A percentile compares a stretch with the other conserved stretches of the same genome.
Evolutionary conservation across 2,888 invertebrate species (phyloP).

Genomic region (Panopea generosa): DNA sequence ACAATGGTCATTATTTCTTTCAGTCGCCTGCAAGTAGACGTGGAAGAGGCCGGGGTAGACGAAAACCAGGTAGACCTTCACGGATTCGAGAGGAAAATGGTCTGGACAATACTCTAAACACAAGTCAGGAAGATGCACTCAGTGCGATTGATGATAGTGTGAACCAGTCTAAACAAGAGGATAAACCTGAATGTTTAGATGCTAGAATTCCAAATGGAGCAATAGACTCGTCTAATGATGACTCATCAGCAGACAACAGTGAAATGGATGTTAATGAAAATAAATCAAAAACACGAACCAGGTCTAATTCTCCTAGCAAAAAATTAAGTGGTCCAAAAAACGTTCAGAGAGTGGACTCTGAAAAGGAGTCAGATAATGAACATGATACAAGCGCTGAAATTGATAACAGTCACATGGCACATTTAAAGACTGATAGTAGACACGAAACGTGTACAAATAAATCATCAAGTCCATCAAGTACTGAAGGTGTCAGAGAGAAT

Average conservation of each 20-base stretch:
- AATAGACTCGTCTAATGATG: conserved; percentile 42
- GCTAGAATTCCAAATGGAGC: conserved; percentile 36
- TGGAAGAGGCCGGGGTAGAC: conserved; percentile 35
- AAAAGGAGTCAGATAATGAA: conserved; percentile 43
- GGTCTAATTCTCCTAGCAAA: conserved; percentile 23
- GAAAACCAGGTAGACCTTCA: conserved; percentile 61
- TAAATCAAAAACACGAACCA: conserved; percentile 18
- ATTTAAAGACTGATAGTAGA: conserved; percentile 44
- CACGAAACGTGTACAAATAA: conserved; percentile 49
- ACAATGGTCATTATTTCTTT: too few species aligned
- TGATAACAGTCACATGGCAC: conserved; percentile 7
- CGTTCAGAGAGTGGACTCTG: background rate
- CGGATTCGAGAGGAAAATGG: conserved; percentile 15
- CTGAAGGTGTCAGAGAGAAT: conserved; percentile 67
- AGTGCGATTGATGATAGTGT: conserved; percentile 29
- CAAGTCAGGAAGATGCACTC: conserved; percentile 18
- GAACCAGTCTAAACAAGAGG: conserved; percentile 18
- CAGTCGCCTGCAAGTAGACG: conserved; percentile 7
- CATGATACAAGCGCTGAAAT: conserved; percentile 59
- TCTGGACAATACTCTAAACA: conserved; percentile 7
- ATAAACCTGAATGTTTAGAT: conserved; percentile 19
- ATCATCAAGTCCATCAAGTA: conserved; percentile 66
- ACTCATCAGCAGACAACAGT: conserved; percentile 46
- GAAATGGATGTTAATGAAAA: conserved; percentile 38
- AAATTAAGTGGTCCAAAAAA: conserved; percentile 21